Evolutionary conservation across 2,888 invertebrate species (phyloP).

Genomic region (Rhingia rostrata): DNA sequence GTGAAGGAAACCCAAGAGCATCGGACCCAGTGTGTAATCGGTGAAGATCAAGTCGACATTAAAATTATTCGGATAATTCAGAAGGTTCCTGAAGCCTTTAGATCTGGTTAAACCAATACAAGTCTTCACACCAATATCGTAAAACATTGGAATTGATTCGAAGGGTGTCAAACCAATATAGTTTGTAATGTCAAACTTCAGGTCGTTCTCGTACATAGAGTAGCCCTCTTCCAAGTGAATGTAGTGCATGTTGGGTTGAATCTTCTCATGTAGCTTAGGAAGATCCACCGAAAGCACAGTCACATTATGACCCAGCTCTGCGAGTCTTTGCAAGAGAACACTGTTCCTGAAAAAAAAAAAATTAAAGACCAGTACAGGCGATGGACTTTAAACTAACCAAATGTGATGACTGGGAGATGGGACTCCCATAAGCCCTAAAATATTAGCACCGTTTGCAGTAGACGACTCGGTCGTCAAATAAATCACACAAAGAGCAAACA

Average conservation of each 20-base stretch:
- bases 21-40: conserved; percentile 79
- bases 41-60: conserved; percentile 79
- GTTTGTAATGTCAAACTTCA: conserved; percentile 31
- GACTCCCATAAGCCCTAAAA: conserved; percentile 76
- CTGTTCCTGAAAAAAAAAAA: conserved; percentile 72
- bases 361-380: not conserved
- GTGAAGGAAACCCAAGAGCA: conserved; percentile 78
- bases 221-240: conserved; percentile 78
- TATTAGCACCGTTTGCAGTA: conserved; percentile 61
- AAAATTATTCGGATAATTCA: conserved; percentile 78
- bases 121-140: conserved; percentile 67
- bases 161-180: conserved; percentile 54
- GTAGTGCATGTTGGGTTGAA: conserved; percentile 76
- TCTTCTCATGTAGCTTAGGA: conserved; percentile 61
- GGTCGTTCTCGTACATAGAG: conserved; percentile 52
- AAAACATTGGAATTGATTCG: conserved; percentile 56
- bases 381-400: conserved; percentile 59
- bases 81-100: conserved; percentile 75
- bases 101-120: conserved; percentile 66
- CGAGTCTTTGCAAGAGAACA: conserved; percentile 74
- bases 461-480: too few species aligned
- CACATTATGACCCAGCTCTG: conserved; percentile 76
- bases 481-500: too few species aligned
- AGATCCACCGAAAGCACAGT: conserved; percentile 77
- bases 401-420: conserved; percentile 77